Evolutionary conservation across 2,797 vertebrate genomes (phyloP), one percentile per base, ranked within the genome.

Genomic region (Ptychadena robeensis): DNA sequence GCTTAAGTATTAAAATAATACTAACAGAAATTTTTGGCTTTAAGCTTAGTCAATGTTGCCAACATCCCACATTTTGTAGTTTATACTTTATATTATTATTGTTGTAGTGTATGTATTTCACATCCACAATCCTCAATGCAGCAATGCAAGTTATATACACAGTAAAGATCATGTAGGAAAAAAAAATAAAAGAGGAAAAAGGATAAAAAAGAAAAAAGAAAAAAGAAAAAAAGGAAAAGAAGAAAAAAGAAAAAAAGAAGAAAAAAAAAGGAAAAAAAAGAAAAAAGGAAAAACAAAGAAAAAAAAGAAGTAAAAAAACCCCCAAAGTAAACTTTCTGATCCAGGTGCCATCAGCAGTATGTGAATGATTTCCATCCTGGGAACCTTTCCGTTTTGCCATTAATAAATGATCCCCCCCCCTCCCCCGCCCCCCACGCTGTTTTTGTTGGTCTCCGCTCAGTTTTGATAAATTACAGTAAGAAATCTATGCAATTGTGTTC

Each of bases 381-480:
- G 40, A 68, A 67, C 38, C n/a, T 27, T 15, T 31, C 30, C 40
- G 15, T 44, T 67, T 32, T 28, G 35, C 57, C 64, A 53, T 22
- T n/a, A 14, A 53, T 57, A 67, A 78, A 68, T 78, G 64, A 68
- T 67, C 38, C 30, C 9, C 31, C 75, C 1, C n/a, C n/a, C n/a
- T n/a, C n/a, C n/a, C n/a, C n/a, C n/a, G n/a, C n/a, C n/a, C n/a
- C 38, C 57, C 64, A 67, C 75, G 27, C 64, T 78, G 40, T 57
- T 78, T 78, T 53, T 66, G 32, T 75, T 63, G 59, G 73, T 77
- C 44, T 40, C 61, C 31, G n/a, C 66, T 76, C 44, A 44, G 74
- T 11, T 44, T 77, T 77, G 74, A 77, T 77, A 66, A 66, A 77
- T 77, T 66, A 14, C 22, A 32, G 57, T 30, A 31, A 66, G 28